A percentile compares a stretch with the other conserved stretches of the same genome.
phyloP scores from a whole-genome alignment of 2,797 vertebrate genomes.

The Spondyliosoma cantharus region DNA sequence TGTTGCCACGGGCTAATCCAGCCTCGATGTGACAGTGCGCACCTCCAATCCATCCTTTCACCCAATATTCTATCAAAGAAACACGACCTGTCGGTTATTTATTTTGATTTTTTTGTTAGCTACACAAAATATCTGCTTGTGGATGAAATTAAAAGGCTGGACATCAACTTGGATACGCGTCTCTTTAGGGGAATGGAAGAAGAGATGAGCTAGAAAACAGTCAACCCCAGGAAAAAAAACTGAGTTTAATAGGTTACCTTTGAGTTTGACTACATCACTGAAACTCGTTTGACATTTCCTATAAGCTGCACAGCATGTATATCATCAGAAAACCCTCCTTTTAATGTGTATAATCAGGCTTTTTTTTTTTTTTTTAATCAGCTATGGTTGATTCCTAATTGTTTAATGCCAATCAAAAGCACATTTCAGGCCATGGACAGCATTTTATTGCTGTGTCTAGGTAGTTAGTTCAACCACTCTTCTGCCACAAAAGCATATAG shows the following conservation, averaged over 20 bases:
- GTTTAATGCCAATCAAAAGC: neutral
- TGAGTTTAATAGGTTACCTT: neutral
- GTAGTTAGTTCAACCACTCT: neutral
- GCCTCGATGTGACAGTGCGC: neutral
- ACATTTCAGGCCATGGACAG: neutral
- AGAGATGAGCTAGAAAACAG: neutral
- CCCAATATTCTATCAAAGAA: neutral
- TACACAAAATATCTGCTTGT: neutral
- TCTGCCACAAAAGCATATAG: neutral
- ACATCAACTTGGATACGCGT: neutral
- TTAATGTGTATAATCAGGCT: neutral
- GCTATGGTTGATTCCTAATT: neutral
- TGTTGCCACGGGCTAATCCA: conserved; percentile 27
- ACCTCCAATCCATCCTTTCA: neutral
- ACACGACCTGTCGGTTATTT: neutral
- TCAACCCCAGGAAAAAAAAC: neutral
- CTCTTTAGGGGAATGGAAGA: neutral
- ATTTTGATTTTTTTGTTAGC: neutral
- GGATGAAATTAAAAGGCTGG: neutral
- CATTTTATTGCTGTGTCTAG: neutral
- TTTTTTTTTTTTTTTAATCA: neutral
- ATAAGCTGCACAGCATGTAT: neutral
- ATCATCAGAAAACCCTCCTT: neutral
- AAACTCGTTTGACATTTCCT: neutral
- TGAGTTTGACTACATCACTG: neutral